Percentiles rank a stretch among this genome's conserved stretches.
These are phyloP conservation scores for Fukomys damarensis DNA, from an alignment of 2,113 vertebrate species.

Conservation along the genomic window DNA sequence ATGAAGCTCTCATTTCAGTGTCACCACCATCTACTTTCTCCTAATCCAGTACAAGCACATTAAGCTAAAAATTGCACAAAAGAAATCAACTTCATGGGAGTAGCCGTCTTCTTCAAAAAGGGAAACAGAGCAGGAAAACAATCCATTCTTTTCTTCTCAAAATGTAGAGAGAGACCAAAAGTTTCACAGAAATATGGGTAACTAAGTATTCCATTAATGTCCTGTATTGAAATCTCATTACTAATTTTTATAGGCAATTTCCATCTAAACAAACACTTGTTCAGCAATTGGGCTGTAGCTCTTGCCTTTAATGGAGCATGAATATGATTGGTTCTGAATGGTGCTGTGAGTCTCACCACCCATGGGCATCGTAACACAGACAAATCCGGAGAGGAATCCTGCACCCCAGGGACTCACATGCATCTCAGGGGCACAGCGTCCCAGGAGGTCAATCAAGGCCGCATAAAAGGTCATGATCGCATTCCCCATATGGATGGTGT, in stretches of 20 bases:
- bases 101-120: neutral
- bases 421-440: constrained; percentile 98
- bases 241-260: constrained; percentile 48
- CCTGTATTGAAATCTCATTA: neutral
- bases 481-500: constrained; percentile 97
- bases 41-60: accelerated
- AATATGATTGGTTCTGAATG: neutral
- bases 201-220: neutral
- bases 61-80: neutral
- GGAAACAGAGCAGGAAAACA: neutral
- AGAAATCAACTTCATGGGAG: neutral
- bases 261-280: neutral
- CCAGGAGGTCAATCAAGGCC: constrained; percentile 95
- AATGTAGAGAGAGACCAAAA: neutral
- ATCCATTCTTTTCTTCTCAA: neutral
- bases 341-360: too few relatives aligned
- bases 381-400: accelerated
- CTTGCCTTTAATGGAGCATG: neutral
- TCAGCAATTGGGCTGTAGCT: neutral
- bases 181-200: neutral
- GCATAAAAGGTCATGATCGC: constrained; percentile 99
- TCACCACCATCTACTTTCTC: neutral
- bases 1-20: neutral
- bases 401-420: constrained; percentile 89
- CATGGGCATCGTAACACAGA: neutral